Evolutionary conservation across 2,797 vertebrate species (phyloP).

Genomic region (Cetoscarus ocellatus): DNA sequence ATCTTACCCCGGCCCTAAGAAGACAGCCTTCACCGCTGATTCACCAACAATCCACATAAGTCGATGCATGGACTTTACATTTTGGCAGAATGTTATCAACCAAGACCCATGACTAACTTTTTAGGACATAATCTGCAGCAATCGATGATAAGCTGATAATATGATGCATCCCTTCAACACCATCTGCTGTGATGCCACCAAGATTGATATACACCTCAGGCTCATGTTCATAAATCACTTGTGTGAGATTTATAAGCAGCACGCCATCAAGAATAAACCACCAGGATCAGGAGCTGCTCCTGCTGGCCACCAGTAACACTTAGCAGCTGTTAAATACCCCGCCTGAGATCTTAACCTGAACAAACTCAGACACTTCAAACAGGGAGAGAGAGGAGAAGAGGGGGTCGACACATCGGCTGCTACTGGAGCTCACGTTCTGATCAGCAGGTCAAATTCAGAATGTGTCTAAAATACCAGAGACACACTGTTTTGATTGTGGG

Average conservation of each 20-base stretch:
- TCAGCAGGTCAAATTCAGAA: conserved; percentile 68
- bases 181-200: conserved; percentile 14
- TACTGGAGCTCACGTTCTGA: conserved; percentile 66
- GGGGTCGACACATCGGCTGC: conserved; percentile 47
- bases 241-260: conserved; percentile 36
- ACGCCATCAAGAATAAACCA: conserved; percentile 31
- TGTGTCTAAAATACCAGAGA: conserved; percentile 54
- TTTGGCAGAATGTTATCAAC: too few species aligned
- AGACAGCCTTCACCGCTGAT: too few species aligned
- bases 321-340: conserved; percentile 68
- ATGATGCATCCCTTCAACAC: too few species aligned
- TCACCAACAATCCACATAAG: too few species aligned
- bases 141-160: too few species aligned
- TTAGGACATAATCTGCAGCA: too few species aligned
- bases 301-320: conserved; percentile 67
- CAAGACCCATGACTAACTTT: too few species aligned
- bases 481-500: conserved; percentile 57
- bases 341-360: conserved; percentile 58
- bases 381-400: not conserved
- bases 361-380: conserved; percentile 57
- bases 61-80: too few species aligned
- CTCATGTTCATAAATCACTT: conserved; percentile 33
- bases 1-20: too few species aligned
- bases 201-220: conserved; percentile 28
- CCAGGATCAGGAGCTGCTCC: conserved; percentile 38